Evolutionary conservation across 1,140 invertebrate species (phyloP), one percentile per base, ranked within the genome.

Genomic region (Achatina immaculata): DNA sequence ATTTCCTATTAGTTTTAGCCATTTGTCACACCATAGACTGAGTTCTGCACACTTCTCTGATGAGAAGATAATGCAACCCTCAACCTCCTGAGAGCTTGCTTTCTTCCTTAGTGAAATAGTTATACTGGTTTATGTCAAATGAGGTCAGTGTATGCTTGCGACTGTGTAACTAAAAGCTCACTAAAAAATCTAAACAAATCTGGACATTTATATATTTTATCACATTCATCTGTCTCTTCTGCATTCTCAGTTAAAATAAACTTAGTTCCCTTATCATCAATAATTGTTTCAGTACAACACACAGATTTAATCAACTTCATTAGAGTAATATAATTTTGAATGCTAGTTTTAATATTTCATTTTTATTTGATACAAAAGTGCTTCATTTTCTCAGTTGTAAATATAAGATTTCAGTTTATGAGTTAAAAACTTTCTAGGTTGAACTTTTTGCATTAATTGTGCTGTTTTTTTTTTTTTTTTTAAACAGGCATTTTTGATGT

Each of bases 401-500:
- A 51, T 11, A 51, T 51, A 51, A 14, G 48, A 51, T 51, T 51
- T 11, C 24, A 14, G 11, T 51, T 11, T 24, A 51, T 66, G 28
- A 21, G 28, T 75, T 51, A 28, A 51, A 31, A 11, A 28, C 21
- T 28, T 45, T 28, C 55, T 7, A 51, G 9, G 3, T 0, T 9
- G 34, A 38, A 28, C 34, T 55, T 42, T 76, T 31, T 3, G 34
- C 0, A 31, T 14, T n/a, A 36, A 4, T 1, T 51, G 0, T 71
- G 31, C 34, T 71, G 21, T 31, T 72, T 48, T 34, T 43, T 71
- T 21, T 80, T 72, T 55, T 71, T 72, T 36, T 76, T 68, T 76
- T 71, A 51, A 11, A 6, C 80, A 83, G 82, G 82, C 34, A 28
- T 76, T 38, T 81, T 81, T 43, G 76, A 83, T 28, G 36, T 81